These are phyloP conservation scores for Margarornis squamiger DNA, from an alignment of 2,797 vertebrate species.

Conservation along the genomic window DNA sequence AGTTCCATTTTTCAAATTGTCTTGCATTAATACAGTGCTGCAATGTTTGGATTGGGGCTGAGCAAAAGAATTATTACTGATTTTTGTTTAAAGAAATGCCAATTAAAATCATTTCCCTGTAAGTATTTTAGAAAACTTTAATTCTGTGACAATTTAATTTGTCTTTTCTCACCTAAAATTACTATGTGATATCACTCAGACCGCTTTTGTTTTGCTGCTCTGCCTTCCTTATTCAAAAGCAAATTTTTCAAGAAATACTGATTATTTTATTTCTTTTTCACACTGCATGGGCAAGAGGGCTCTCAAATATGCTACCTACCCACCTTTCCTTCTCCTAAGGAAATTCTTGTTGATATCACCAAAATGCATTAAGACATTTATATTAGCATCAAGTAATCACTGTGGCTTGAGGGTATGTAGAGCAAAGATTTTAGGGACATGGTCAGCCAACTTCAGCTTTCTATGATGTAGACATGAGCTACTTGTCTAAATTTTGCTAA, in stretches of 20 bases:
- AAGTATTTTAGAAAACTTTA: constrained; percentile 26
- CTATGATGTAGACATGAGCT: background rate
- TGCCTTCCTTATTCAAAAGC: background rate
- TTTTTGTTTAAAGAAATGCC: constrained; percentile 36
- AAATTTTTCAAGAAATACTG: background rate
- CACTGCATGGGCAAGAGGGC: background rate
- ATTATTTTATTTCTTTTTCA: background rate
- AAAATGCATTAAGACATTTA: background rate
- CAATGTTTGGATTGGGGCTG: constrained; percentile 13
- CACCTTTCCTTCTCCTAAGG: background rate
- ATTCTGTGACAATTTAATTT: constrained; percentile 15
- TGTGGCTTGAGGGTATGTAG: background rate
- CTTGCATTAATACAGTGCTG: background rate
- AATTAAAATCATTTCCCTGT: constrained; percentile 8
- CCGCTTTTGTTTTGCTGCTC: background rate
- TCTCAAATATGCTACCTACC: background rate
- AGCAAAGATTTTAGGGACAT: background rate
- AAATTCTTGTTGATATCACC: background rate
- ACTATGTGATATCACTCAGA: background rate
- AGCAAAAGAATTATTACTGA: constrained; percentile 32
- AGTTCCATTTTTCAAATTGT: constrained; percentile 61
- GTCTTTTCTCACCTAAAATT: background rate
- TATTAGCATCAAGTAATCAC: background rate
- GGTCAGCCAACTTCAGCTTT: background rate
- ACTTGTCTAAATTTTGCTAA: background rate